Conservation (phyloP, 2,888 invertebrate genomes). For the Shargacucullia verbasci region DNA sequence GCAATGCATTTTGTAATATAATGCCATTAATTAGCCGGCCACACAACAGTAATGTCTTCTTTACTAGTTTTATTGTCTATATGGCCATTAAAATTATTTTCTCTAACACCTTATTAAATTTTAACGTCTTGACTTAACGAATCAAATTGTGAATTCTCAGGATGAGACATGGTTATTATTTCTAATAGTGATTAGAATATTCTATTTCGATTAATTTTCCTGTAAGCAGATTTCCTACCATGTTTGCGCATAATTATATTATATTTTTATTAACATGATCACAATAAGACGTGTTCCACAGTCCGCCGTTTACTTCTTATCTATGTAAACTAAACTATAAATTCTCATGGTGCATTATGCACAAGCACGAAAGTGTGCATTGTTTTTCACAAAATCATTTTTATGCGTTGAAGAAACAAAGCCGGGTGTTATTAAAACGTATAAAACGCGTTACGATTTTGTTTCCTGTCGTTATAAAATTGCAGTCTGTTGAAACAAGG, state of each 20-base stretch:
- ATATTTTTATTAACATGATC: conserved; percentile 7
- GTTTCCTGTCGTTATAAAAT: conserved; percentile 13
- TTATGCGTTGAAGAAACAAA: conserved; percentile 12
- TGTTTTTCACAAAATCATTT: conserved; percentile 36
- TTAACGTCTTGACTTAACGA: no score
- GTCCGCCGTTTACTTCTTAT: conserved; percentile 36
- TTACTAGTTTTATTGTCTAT: background rate
- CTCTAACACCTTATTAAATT: no score
- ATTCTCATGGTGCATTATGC: conserved; percentile 39
- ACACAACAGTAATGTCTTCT: background rate
- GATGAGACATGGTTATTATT: no score
- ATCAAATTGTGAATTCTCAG: no score
- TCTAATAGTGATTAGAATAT: background rate
- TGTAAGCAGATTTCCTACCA: background rate
- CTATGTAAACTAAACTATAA: conserved; percentile 28
- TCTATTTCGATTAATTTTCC: conserved; percentile 5
- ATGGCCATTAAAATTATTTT: no score
- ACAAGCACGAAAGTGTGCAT: conserved; percentile 34
- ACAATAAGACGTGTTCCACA: conserved; percentile 39
- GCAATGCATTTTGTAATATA: conserved; percentile 13
- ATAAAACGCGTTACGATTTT: conserved; percentile 6
- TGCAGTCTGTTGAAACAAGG: conserved; percentile 23
- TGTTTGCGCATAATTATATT: conserved; percentile 11
- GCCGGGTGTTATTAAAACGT: conserved; percentile 10
- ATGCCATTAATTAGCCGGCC: conserved; percentile 4